Conservation (phyloP, 35 echinoderm and acorn worm genomes). For the Ophiothrix spiculata region DNA sequence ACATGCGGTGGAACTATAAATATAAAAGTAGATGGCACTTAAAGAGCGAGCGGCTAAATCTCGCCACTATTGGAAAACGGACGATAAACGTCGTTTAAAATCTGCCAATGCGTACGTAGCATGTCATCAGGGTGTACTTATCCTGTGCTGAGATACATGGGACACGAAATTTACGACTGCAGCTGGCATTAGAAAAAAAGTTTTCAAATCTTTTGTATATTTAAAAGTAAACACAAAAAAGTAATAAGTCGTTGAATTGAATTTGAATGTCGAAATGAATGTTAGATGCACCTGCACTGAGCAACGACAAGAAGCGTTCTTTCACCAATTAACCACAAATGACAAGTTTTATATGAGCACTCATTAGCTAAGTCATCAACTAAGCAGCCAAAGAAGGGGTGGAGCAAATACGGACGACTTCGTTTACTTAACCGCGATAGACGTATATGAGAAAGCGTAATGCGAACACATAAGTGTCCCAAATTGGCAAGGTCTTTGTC, state of each 20-base stretch:
- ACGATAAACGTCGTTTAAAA: too few relatives aligned
- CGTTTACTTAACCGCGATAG: conserved; percentile 48
- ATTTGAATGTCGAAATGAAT: conserved; percentile 65
- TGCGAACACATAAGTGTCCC: conserved; percentile 41
- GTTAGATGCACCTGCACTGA: conserved; percentile 61
- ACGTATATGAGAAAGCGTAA: conserved; percentile 26
- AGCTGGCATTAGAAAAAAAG: conserved; percentile 49
- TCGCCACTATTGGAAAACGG: too few relatives aligned
- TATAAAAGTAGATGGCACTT: too few relatives aligned
- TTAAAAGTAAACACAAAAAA: conserved; percentile 38
- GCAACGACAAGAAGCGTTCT: conserved; percentile 36
- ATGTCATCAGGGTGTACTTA: background rate
- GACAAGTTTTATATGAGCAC: conserved; percentile 54
- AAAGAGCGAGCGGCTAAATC: too few relatives aligned
- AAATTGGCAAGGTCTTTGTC: conserved; percentile 45
- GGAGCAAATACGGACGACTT: conserved; percentile 33
- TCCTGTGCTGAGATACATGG: conserved; percentile 18
- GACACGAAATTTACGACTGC: conserved; percentile 40
- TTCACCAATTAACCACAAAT: conserved; percentile 59
- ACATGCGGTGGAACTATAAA: too few relatives aligned
- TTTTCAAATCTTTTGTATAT: conserved; percentile 57
- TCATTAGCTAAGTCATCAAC: conserved; percentile 50
- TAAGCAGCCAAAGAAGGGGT: conserved; percentile 25
- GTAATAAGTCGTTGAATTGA: conserved; percentile 41
- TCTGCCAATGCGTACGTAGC: background rate